Evolutionary conservation across 2,113 vertebrate species (phyloP).

Genomic region (Falco punctatus): DNA sequence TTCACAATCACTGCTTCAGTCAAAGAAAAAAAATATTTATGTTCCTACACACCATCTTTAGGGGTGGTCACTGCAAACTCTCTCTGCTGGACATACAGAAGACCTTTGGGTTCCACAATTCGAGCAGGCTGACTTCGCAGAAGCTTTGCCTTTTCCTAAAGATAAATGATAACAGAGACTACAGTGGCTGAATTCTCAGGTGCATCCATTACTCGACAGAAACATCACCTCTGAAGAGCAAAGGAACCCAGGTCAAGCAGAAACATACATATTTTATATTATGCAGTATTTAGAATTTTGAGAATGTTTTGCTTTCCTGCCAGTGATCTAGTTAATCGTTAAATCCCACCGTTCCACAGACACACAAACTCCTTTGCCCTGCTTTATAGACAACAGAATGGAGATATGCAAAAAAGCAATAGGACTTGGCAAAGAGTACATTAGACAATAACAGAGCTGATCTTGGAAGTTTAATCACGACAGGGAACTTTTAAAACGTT

Average conservation of each 20-base stretch:
- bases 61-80: conserved; percentile 94
- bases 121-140: conserved; percentile 83
- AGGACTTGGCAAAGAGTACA: neutral
- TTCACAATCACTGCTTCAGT: neutral
- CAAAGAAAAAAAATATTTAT: neutral
- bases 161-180: conserved; percentile 63
- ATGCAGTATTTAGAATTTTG: neutral
- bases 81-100: conserved; percentile 93
- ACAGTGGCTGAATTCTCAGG: conserved; percentile 53
- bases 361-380: neutral
- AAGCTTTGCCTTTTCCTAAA: conserved; percentile 86
- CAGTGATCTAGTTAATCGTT: neutral
- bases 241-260: neutral
- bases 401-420: neutral
- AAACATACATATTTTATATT: accelerated
- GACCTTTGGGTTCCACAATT: conserved; percentile 86
- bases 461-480: neutral
- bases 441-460: neutral
- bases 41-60: conserved; percentile 83
- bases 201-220: conserved; percentile 1
- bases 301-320: neutral
- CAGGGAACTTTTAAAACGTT: neutral
- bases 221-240: conserved; percentile 24
- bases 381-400: neutral
- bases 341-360: neutral